Evolutionary conservation across 2,888 invertebrate species (phyloP), one percentile per base, ranked within the genome.

Genomic region (Plusia festucae): DNA sequence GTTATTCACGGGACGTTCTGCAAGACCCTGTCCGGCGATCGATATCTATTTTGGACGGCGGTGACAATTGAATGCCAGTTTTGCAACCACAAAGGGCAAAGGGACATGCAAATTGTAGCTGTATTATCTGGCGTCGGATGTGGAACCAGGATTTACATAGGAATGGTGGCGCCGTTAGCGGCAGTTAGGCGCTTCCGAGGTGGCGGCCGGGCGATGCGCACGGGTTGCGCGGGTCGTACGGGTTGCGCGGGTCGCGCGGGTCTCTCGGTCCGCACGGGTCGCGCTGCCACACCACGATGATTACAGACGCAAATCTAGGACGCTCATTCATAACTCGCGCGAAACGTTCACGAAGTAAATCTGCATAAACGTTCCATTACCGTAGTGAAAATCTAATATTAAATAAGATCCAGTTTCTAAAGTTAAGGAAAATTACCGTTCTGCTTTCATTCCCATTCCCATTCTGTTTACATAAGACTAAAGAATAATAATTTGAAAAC

Each of bases 111-210:
- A 93, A 94, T 94, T 88, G 87, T 76, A 83, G 78, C 87, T 87
- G 87, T 88, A 93, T 92, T 93, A 93, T 91, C 89, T 87, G 85
- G 79, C 86, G 87, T 88, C 88, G 90, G 88, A 89, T 91, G 89
- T 89, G 85, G 83, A 84, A 73, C 70, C 70, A 82, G 82, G 88
- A 94, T 95, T 95, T 91, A 93, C 94, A 95, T 94, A 94, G 93
- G 90, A 94, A 94, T 93, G 88, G 92, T 88, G 85, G 82, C 86
- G 79, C 83, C 84, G 85, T 85, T 86, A 83, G 85, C 81, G 85
- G 90, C 88, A 91, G 92, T 91, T 91, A 90, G 86, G 80, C 78
- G 88, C 85, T 90, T 89, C 90, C 91, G 63, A 40, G 66, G 87
- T 82, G 83, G 73, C 75, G 81, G 40, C 46, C 27, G 84, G 79